These are phyloP conservation scores for Pangasius larnaudii DNA, from an alignment of 2,797 vertebrate genomes.

Conservation along the genomic window DNA sequence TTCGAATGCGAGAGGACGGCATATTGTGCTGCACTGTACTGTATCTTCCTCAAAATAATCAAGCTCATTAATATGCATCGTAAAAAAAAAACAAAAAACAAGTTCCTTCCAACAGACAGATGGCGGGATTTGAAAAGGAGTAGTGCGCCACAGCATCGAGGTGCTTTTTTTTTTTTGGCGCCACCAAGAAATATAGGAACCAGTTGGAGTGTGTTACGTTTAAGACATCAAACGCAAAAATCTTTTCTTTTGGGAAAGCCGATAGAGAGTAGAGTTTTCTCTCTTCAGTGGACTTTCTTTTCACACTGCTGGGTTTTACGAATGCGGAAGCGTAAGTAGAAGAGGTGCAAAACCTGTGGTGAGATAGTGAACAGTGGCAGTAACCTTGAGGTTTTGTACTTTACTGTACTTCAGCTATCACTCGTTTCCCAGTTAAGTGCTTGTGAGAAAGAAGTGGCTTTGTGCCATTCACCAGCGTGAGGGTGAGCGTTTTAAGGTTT, in stretches of 20 bases:
- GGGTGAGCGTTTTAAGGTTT: neutral
- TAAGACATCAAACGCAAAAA: neutral
- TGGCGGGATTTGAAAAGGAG: constrained; percentile 12
- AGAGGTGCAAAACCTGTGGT: neutral
- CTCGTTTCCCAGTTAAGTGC: neutral
- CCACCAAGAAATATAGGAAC: neutral
- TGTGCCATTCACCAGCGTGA: neutral
- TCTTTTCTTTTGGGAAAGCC: neutral
- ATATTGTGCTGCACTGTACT: neutral
- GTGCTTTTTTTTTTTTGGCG: neutral
- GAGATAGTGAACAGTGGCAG: neutral
- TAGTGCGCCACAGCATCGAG: neutral
- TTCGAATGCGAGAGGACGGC: neutral
- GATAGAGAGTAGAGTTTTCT: neutral
- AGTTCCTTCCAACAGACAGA: constrained; percentile 6
- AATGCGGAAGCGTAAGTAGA: neutral
- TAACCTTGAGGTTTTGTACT: neutral
- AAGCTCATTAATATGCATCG: neutral
- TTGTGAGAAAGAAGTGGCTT: neutral
- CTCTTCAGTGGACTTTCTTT: neutral
- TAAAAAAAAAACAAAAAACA: neutral
- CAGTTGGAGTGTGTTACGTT: neutral
- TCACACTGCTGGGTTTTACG: neutral
- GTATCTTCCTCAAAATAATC: neutral
- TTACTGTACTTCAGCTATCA: neutral